These are phyloP conservation scores for Athalia rosae DNA, from an alignment of 2,888 invertebrate genomes.

Conservation along the genomic window DNA sequence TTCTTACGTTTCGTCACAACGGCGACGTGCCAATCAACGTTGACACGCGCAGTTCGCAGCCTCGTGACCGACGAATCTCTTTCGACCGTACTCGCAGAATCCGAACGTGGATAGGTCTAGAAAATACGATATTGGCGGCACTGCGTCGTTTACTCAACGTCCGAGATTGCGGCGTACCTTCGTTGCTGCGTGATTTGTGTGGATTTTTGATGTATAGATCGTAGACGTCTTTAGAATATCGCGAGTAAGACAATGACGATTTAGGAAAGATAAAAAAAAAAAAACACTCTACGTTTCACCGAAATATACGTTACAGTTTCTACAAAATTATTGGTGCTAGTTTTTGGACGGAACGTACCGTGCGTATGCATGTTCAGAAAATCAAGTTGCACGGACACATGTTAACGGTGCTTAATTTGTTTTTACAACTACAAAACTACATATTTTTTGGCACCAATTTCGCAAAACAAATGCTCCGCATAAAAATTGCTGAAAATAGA, in stretches of 20 bases:
- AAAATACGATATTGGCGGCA: too few species aligned
- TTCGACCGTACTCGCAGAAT: not conserved
- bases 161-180: too few species aligned
- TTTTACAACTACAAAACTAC: conserved; percentile 15
- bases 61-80: conserved; percentile 9
- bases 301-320: too few species aligned
- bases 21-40: conserved; percentile 1
- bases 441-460: conserved; percentile 10
- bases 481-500: conserved; percentile 29
- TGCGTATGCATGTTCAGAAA: not conserved
- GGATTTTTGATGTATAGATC: too few species aligned
- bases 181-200: too few species aligned
- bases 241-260: too few species aligned
- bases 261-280: too few species aligned
- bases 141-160: too few species aligned
- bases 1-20: conserved; percentile 18
- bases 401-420: not conserved
- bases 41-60: conserved; percentile 17
- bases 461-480: conserved; percentile 21
- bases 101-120: too few species aligned
- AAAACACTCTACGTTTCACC: too few species aligned
- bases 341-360: not conserved
- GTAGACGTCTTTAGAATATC: too few species aligned
- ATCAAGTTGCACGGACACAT: not conserved
- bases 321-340: too few species aligned